These are phyloP conservation scores for Cydia pomonella DNA, from an alignment of 1,140 invertebrate species.

Conservation along the genomic window DNA sequence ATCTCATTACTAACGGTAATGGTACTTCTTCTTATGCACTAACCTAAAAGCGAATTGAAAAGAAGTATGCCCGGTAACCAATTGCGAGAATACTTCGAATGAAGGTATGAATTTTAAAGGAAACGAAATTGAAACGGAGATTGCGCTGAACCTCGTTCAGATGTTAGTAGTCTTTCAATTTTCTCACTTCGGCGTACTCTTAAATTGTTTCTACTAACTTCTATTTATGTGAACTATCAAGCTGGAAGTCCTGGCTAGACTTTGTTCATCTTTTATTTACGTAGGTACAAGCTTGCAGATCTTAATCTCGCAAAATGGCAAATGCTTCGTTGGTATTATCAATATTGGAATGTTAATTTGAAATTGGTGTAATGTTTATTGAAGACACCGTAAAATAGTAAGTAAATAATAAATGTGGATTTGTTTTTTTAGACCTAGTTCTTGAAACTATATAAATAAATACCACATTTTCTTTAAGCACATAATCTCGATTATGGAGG, in stretches of 20 bases:
- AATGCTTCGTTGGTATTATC: background rate
- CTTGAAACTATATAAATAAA: no score
- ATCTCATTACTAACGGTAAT: background rate
- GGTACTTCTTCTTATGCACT: background rate
- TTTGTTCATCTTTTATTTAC: slow-evolving; percentile 11
- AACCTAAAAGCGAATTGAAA: background rate
- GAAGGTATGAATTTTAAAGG: slow-evolving; percentile 56
- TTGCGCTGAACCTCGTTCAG: slow-evolving; percentile 26
- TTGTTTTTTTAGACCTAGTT: no score
- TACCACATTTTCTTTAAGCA: no score
- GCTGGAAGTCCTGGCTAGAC: slow-evolving; percentile 30
- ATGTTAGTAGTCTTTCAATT: slow-evolving; percentile 28
- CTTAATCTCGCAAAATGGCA: background rate
- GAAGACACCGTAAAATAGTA: background rate
- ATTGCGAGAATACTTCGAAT: slow-evolving; percentile 38
- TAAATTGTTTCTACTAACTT: slow-evolving; percentile 27
- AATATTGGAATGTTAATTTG: background rate
- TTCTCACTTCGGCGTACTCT: slow-evolving; percentile 16
- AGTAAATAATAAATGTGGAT: background rate
- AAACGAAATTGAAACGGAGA: slow-evolving; percentile 45
- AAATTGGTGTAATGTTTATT: background rate
- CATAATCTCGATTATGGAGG: no score
- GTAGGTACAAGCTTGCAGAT: background rate
- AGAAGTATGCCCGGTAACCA: slow-evolving; percentile 19
- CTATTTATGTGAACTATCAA: slow-evolving; percentile 24